Percentiles rank a stretch among this genome's conserved stretches.
phyloP scores from a whole-genome alignment of 2,797 vertebrate genomes.

The Danio jaintianensis region DNA sequence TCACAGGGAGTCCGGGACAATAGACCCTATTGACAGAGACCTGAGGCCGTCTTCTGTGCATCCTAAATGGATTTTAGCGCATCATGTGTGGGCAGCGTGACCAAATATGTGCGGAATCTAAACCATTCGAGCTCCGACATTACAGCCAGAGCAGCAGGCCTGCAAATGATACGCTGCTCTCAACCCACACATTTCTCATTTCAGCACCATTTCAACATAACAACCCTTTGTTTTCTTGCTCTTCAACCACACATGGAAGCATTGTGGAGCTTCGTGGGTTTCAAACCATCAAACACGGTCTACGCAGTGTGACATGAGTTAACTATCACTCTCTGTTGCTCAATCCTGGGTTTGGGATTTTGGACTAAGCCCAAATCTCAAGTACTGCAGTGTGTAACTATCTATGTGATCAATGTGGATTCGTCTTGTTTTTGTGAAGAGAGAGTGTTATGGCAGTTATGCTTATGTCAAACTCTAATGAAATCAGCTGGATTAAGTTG shows the following conservation, averaged over 20 bases:
- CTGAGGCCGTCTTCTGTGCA: constrained; percentile 57
- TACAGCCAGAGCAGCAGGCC: constrained; percentile 65
- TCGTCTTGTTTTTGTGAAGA: not conserved
- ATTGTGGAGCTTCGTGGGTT: not conserved
- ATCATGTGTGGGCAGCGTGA: constrained; percentile 69
- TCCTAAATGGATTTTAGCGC: constrained; percentile 51
- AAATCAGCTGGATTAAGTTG: not conserved
- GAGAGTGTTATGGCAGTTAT: not conserved
- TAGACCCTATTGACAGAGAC: constrained; percentile 69
- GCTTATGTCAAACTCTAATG: not conserved
- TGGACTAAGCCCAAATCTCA: not conserved
- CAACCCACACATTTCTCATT: constrained; percentile 75
- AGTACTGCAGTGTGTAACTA: not conserved
- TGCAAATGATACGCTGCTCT: constrained; percentile 68
- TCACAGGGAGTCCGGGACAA: constrained; percentile 65
- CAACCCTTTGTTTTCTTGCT: constrained; percentile 33
- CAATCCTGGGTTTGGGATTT: not conserved
- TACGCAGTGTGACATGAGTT: too few species aligned
- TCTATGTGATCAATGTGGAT: not conserved
- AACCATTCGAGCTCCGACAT: constrained; percentile 73
- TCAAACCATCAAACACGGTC: not conserved
- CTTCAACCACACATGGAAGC: constrained; percentile 27
- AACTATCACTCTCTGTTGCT: not conserved
- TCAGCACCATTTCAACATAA: constrained; percentile 65
- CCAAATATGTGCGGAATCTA: constrained; percentile 83